Base-by-base conservation (phyloP, 2,797 vertebrate genomes). In the Selene dorsalis region DNA sequence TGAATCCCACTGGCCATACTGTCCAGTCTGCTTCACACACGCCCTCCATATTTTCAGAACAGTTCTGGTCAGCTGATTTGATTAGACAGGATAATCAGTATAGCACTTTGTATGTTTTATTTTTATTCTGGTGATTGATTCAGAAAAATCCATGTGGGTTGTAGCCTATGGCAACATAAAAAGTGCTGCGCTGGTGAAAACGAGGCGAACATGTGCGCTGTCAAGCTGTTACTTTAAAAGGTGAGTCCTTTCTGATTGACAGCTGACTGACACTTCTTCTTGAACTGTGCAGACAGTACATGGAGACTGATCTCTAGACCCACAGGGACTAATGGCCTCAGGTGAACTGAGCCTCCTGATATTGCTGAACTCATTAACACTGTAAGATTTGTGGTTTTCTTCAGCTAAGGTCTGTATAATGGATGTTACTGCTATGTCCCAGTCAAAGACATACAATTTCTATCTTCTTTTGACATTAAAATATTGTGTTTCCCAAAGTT, bases 1-100 rank as follows among this genome's bases (percentile, higher is more conserved):
- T 80, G 73, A 82, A 55, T 35, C 60, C 67, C 52, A 26, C 20
- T 2, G 50, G 43, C 77, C 73, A 77, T 84, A 76, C 74, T 68
- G 76, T 77, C 62, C 78, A 47, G 80, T 82, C 62, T 71, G 43
- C 41, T 75, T 59, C 41, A 55, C 68, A 48, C 60, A 48, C 60
- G 17, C 7, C 13, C 32, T 24, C 11, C 17, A 17, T 69, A 18
- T 32, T 52, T 24, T 13, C 20, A 8, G 32, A 35, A 35, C 32
- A 35, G 28, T 45, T 50, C 24, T 68, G 26, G 1, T 1, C n/a
- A 43, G 24, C 47, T 43, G 10, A 66, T 56, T 16, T 28, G 9
- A 70, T 13, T 28, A 7, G 55, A 72, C 8, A 41, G 10, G 10
- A 39, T 18, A 48, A 47, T 30, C 14, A 43, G 20, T 45, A 13